Conservation (phyloP, 2,888 invertebrate species). For the Drosophila nr. fundita region DNA sequence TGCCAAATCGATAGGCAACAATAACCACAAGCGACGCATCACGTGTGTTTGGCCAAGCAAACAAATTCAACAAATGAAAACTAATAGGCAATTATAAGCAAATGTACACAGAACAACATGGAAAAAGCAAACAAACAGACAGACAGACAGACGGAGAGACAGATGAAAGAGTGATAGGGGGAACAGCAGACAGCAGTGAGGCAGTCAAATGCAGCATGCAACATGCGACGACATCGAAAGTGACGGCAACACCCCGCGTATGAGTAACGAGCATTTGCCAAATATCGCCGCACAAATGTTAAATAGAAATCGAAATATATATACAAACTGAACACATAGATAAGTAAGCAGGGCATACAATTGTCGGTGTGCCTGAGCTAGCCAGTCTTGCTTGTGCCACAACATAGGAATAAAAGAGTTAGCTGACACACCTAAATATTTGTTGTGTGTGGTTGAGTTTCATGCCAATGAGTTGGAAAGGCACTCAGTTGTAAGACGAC, state of each 20-base stretch:
- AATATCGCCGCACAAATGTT: constrained; percentile 18
- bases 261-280: constrained; percentile 46
- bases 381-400: not conserved
- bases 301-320: no score
- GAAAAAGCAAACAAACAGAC: not conserved
- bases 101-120: constrained; percentile 38
- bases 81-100: constrained; percentile 79
- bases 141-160: not conserved
- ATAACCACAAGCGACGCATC: constrained; percentile 18
- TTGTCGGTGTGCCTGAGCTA: not conserved
- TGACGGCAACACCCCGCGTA: constrained; percentile 40
- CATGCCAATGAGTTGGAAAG: not conserved
- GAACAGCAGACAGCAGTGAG: constrained; percentile 6
- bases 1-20: constrained; percentile 38
- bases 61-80: constrained; percentile 77
- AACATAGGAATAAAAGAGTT: not conserved
- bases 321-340: no score
- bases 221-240: constrained; percentile 31
- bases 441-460: not conserved
- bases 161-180: not conserved
- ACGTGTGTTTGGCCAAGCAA: constrained; percentile 45
- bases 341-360: not conserved
- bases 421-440: not conserved
- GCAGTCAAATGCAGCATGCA: constrained; percentile 42
- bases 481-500: constrained; percentile 15